These are phyloP conservation scores for Phataginus tetradactyla DNA, from an alignment of 2,797 vertebrate genomes.

Conservation along the genomic window DNA sequence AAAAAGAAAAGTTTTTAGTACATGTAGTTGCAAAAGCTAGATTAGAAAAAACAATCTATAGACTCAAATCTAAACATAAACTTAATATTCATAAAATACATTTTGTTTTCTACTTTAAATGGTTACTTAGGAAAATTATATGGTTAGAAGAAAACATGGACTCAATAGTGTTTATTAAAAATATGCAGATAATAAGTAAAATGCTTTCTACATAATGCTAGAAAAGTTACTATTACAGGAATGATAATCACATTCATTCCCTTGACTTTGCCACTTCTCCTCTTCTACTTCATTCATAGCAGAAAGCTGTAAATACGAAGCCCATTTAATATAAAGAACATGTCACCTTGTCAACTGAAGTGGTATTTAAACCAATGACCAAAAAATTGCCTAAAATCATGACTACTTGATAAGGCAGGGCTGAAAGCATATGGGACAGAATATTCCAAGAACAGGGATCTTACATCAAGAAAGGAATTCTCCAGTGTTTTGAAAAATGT, in stretches of 20 bases:
- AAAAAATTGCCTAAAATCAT: conserved; percentile 19
- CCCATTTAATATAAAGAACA: not conserved
- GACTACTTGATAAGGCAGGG: not conserved
- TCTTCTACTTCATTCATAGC: not conserved
- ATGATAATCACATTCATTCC: not conserved
- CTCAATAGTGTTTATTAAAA: not conserved
- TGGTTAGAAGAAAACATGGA: not conserved
- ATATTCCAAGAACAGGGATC: conserved; percentile 5
- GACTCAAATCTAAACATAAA: conserved; percentile 37
- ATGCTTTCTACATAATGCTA: not conserved
- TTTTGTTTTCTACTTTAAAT: conserved; percentile 45
- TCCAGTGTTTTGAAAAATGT: conserved; percentile 10
- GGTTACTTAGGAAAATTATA: conserved; percentile 1
- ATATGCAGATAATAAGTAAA: conserved; percentile 30
- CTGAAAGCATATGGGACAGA: not conserved
- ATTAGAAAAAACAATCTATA: not conserved
- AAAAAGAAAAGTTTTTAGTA: not conserved
- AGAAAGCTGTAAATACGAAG: not conserved
- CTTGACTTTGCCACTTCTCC: not conserved
- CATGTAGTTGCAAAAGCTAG: conserved; percentile 21
- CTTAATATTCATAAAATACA: conserved; percentile 43
- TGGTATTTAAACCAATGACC: not conserved
- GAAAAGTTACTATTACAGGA: not conserved
- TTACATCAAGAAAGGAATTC: conserved; percentile 33
- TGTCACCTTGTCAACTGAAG: not conserved